These are phyloP conservation scores for Andrena camellia DNA, from an alignment of 2,888 invertebrate species.

Conservation along the genomic window DNA sequence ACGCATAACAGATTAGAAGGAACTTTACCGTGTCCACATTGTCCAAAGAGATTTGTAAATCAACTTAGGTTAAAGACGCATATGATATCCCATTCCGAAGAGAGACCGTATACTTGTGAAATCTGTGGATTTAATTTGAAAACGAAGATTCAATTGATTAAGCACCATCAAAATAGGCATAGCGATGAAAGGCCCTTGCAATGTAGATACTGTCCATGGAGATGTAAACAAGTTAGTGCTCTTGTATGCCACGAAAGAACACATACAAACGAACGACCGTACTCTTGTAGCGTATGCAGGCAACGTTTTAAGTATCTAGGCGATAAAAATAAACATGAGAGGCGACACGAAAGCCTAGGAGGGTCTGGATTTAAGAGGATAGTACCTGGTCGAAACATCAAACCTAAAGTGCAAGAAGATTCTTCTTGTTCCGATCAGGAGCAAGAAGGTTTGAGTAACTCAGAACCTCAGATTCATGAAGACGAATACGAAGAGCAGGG, in stretches of 20 bases:
- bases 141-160: slow-evolving; percentile 83
- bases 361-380: slow-evolving; percentile 83
- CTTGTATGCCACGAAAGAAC: slow-evolving; percentile 84
- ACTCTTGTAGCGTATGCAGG: slow-evolving; percentile 82
- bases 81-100: slow-evolving; percentile 84
- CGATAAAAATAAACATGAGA: slow-evolving; percentile 84
- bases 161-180: slow-evolving; percentile 83
- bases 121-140: slow-evolving; percentile 83
- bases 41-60: slow-evolving; percentile 83
- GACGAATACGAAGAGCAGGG: slow-evolving; percentile 67
- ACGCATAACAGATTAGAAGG: slow-evolving; percentile 81
- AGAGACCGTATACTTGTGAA: slow-evolving; percentile 82
- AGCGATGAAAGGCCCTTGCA: slow-evolving; percentile 83
- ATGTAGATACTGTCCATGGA: slow-evolving; percentile 82
- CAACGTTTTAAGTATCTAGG: slow-evolving; percentile 84
- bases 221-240: slow-evolving; percentile 84
- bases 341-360: slow-evolving; percentile 82
- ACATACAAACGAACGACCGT: slow-evolving; percentile 83
- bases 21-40: slow-evolving; percentile 82
- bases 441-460: slow-evolving; percentile 53
- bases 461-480: slow-evolving; percentile 56
- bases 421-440: slow-evolving; percentile 78
- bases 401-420: slow-evolving; percentile 68
- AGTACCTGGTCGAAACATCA: slow-evolving; percentile 79
- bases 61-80: slow-evolving; percentile 83